Percentiles rank a stretch among this genome's conserved stretches.
Conservation (phyloP, 1,140 invertebrate species). For the Bombus pascuorum region DNA sequence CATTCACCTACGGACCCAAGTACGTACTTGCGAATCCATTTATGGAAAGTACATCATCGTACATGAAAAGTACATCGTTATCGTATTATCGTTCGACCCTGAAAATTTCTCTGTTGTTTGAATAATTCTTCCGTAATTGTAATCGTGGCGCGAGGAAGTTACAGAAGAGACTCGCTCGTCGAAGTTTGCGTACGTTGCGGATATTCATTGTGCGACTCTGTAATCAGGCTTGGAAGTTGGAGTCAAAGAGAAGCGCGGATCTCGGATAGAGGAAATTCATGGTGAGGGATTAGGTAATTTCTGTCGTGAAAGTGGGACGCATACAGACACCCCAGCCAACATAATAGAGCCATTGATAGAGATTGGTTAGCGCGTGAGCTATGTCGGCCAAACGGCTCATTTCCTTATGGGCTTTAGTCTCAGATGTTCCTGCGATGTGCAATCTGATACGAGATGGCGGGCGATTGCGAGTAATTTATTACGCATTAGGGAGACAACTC, state of each 20-base stretch:
- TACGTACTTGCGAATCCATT: background rate
- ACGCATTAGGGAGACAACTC: background rate
- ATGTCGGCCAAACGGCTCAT: constrained; percentile 44
- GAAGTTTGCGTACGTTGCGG: background rate
- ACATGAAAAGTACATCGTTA: background rate
- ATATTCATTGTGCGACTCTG: constrained; percentile 19
- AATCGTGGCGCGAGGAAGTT: background rate
- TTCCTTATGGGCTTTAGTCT: constrained; percentile 51
- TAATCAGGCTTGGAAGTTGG: constrained; percentile 7
- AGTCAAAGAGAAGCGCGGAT: background rate
- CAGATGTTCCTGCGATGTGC: background rate
- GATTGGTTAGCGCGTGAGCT: constrained; percentile 48
- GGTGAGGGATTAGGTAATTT: constrained; percentile 63
- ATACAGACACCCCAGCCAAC: background rate
- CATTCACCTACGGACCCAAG: background rate
- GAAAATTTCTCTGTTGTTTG: background rate
- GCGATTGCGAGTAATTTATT: constrained; percentile 28
- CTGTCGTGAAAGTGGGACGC: constrained; percentile 47
- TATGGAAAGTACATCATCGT: background rate
- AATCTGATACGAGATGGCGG: background rate
- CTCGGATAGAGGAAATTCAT: background rate
- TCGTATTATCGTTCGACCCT: background rate
- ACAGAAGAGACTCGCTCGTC: background rate
- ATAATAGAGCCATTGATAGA: constrained; percentile 59
- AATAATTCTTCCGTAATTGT: too few species aligned